Evolutionary conservation across 2,888 invertebrate species (phyloP).

Genomic region (Drosophila peninsularis): DNA sequence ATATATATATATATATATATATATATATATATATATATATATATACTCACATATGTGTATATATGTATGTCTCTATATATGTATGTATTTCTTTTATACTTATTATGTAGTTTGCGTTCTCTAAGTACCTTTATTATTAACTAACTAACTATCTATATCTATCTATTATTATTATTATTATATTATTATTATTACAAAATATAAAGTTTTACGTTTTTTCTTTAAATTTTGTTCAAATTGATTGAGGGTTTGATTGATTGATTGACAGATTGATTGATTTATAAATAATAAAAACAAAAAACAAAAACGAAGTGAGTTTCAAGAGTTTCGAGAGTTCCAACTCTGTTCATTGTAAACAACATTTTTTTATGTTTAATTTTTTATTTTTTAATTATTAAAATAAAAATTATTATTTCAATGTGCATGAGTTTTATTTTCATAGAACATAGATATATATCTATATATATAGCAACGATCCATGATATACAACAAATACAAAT

Average conservation of each 20-base stretch:
- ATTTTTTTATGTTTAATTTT: constrained; percentile 77
- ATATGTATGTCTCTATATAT: constrained; percentile 22
- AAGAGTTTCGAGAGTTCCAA: constrained; percentile 66
- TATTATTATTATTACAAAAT: constrained; percentile 14
- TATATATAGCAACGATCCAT: constrained; percentile 32
- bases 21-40: constrained; percentile 18
- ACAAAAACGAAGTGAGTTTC: constrained; percentile 62
- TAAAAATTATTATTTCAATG: constrained; percentile 80
- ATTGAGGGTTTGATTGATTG: constrained; percentile 30
- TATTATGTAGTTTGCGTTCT: constrained; percentile 69
- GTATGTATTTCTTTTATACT: constrained; percentile 53
- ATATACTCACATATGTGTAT: too few species aligned
- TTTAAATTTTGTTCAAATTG: constrained; percentile 55
- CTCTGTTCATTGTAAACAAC: constrained; percentile 78
- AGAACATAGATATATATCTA: neutral
- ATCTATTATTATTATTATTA: constrained; percentile 37
- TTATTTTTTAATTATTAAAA: constrained; percentile 78
- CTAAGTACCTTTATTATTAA: constrained; percentile 76
- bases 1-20: constrained; percentile 40
- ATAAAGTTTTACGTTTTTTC: constrained; percentile 44
- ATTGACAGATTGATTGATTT: constrained; percentile 43
- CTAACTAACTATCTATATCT: constrained; percentile 27
- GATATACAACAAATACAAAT: constrained; percentile 67
- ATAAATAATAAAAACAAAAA: constrained; percentile 32
- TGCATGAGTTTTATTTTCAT: constrained; percentile 75